Evolutionary conservation across 2,888 invertebrate species (phyloP).

Genomic region (Lampropteryx suffumata): DNA sequence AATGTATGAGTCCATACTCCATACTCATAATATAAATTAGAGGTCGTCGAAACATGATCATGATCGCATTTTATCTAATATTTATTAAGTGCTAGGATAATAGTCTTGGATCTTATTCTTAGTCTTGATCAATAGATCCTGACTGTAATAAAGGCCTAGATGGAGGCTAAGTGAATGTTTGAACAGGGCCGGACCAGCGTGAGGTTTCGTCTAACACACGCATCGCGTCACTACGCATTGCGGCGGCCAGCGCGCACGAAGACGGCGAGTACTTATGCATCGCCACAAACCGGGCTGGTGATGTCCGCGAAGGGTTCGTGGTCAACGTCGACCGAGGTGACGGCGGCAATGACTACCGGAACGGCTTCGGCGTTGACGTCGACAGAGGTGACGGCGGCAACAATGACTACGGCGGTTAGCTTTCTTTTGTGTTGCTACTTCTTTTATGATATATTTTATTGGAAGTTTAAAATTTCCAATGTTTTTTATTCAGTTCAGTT

Average conservation of each 20-base stretch:
- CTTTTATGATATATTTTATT: too few relatives aligned
- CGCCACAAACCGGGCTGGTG: constrained; percentile 86
- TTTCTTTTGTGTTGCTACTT: constrained; percentile 23
- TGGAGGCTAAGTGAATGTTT: not conserved
- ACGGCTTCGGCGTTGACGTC: constrained; percentile 84
- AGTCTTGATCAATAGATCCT: too few relatives aligned
- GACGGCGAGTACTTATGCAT: constrained; percentile 89
- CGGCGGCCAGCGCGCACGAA: constrained; percentile 71
- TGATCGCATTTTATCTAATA: too few relatives aligned
- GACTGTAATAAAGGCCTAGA: too few relatives aligned
- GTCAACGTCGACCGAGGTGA: constrained; percentile 78
- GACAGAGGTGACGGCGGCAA: constrained; percentile 58
- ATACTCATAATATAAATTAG: too few relatives aligned
- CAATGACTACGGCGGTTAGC: constrained; percentile 42
- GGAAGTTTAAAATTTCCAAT: too few relatives aligned
- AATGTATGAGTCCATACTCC: too few relatives aligned
- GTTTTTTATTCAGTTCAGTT: not conserved
- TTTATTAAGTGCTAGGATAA: too few relatives aligned
- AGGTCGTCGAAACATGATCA: too few relatives aligned
- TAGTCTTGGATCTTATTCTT: too few relatives aligned
- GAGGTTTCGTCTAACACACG: constrained; percentile 51
- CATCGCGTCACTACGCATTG: constrained; percentile 59
- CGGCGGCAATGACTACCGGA: constrained; percentile 71
- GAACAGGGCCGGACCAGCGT: constrained; percentile 39
- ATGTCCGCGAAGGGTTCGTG: constrained; percentile 84